Base-by-base conservation (phyloP, 92 coral and sea anemone genomes). In the Muricea muricata region DNA sequence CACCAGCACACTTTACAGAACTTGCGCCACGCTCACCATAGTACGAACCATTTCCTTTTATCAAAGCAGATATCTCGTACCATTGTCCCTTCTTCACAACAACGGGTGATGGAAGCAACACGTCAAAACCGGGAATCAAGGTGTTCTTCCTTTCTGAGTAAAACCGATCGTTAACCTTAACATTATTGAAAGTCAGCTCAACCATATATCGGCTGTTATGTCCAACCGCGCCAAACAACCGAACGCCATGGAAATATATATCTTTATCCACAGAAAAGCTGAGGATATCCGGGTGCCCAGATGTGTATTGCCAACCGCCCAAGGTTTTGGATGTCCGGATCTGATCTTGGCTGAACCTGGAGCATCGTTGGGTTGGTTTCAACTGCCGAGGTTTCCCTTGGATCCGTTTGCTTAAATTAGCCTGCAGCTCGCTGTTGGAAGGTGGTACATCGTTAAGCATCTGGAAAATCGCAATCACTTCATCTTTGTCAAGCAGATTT, bases 11-110 rank as follows among this genome's bases (percentile, higher is more conserved):
- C 20, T 92, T 86, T 15, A 94, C 80, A 8, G 80, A 75, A 1
- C 88, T 87, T n/a, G 61, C 60, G 35, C 94, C 97, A 34, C 89
- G 91, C 50, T 86, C 89, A 20, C 97, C 98, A 69, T 94, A 93
- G 57, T 71, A 91, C 0, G 98, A 93, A 0, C 95, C 97, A 18
- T 91, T 91, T 29, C 98, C 98, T 31, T 86, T 84, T 54, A 94
- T 85, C 39, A 82, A 45, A 0, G 94, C 95, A 18, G 86, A 72
- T n/a, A 94, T 55, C 26, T 80, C 81, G 79, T 94, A 94, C 83
- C 88, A 90, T 67, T 73, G 47, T 61, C 87, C 87, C 54, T 85
- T 88, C 72, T 91, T 80, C 40, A 94, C 61, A 20, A 80, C 75
- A 20, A 93, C 67, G 1, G 97, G 91, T 13, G 66, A 81, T 32